Evolutionary conservation across 2,888 invertebrate genomes (phyloP).

Genomic region (Rhodophaea formosa): DNA sequence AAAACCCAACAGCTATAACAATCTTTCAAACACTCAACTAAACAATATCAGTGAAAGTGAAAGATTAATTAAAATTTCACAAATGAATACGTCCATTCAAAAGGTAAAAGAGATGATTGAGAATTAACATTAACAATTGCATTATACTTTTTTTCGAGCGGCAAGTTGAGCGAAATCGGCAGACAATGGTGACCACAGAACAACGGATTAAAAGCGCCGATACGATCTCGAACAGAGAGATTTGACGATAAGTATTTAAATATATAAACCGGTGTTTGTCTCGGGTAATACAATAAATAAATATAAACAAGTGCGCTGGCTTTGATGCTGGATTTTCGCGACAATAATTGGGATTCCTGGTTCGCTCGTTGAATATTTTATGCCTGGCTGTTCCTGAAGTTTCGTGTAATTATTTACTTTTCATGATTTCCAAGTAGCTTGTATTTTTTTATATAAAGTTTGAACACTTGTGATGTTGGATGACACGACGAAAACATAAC

Average conservation of each 20-base stretch:
- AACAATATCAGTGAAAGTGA: slow-evolving; percentile 53
- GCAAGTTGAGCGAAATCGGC: slow-evolving; percentile 44
- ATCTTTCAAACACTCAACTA: slow-evolving; percentile 22
- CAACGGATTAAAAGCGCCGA: slow-evolving; percentile 16
- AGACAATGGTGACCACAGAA: slow-evolving; percentile 50
- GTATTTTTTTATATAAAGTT: no score
- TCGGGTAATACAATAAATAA: slow-evolving; percentile 13
- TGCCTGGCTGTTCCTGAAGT: not conserved
- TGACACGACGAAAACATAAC: no score
- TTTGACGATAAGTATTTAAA: slow-evolving; percentile 16
- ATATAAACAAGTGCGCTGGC: slow-evolving; percentile 14
- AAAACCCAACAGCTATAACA: not conserved
- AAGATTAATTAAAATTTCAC: slow-evolving; percentile 58
- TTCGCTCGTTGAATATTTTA: not conserved
- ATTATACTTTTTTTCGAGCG: slow-evolving; percentile 30
- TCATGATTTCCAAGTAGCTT: no score
- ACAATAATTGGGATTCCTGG: slow-evolving; percentile 8
- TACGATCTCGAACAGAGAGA: slow-evolving; percentile 15
- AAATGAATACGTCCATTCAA: slow-evolving; percentile 55
- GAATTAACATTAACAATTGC: slow-evolving; percentile 43
- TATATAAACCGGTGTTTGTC: slow-evolving; percentile 13
- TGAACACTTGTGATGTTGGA: no score
- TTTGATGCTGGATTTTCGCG: slow-evolving; percentile 9
- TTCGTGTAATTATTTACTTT: not conserved
- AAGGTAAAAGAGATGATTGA: slow-evolving; percentile 39